phyloP scores from a whole-genome alignment of 2,113 vertebrate species.

The Ceyx cyanopectus region DNA sequence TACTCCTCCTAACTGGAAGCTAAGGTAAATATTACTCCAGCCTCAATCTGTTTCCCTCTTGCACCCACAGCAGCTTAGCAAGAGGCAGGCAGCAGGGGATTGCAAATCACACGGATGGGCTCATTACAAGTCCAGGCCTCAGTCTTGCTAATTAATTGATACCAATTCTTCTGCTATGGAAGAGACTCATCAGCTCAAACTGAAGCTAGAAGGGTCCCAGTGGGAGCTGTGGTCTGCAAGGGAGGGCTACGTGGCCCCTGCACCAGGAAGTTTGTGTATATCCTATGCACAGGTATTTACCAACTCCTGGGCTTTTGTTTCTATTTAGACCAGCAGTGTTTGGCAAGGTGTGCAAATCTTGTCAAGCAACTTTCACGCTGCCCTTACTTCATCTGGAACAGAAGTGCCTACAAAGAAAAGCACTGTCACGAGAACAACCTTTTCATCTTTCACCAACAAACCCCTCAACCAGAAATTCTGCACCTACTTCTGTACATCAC shows the following conservation, averaged over 20 bases:
- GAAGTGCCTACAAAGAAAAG: not conserved
- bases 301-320: not conserved
- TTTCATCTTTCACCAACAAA: not conserved
- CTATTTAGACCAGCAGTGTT: not conserved
- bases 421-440: rapidly evolving
- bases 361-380: not conserved
- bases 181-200: not conserved
- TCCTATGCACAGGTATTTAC: not conserved
- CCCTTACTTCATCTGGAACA: not conserved
- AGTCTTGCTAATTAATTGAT: not conserved
- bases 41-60: not conserved
- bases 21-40: constrained; percentile 47
- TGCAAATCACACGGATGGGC: not conserved
- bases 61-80: not conserved
- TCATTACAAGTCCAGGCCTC: not conserved
- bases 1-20: constrained; percentile 15
- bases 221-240: not conserved
- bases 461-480: not conserved
- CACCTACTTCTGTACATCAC: not conserved
- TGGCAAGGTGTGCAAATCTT: not conserved
- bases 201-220: not conserved
- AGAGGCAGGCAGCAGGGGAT: not conserved
- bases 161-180: not conserved
- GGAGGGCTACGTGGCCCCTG: not conserved
- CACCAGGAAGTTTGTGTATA: not conserved